Base-by-base conservation (phyloP, 2,797 vertebrate species). In the Siniperca undulata region DNA sequence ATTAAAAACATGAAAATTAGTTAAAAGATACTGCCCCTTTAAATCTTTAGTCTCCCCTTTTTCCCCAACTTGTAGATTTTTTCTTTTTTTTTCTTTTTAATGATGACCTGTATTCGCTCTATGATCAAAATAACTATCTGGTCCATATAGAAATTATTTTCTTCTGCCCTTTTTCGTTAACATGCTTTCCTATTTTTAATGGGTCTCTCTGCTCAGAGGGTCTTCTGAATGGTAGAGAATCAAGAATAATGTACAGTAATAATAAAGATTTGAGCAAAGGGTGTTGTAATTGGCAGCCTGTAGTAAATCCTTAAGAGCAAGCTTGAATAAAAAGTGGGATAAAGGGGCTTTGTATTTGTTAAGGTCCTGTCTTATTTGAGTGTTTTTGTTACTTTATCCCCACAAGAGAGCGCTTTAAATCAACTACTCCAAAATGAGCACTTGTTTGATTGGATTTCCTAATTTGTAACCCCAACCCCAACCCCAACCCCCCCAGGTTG, bases 11-110 rank as follows among this genome's bases (percentile, higher is more conserved):
- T 70, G 13, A 64, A 79, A 73, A 86, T 80, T 61, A 66, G 68
- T 92, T 92, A 92, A 93, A 94, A 93, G 92, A 88, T 87, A 91
- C 93, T 93, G 94, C 75, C 93, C 92, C 91, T 94, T 94, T 91
- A 91, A 95, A 93, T 94, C 91, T 85, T 83, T 71, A 59, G 77
- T 89, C 66, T 77, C 76, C 74, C 82, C 65, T 67, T 80, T 76
- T 87, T 68, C 60, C 88, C 79, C 76, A 76, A 81, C 80, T 85
- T 91, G 65, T 87, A 74, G 38, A 74, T 70, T 44, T 13, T 30
- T 44, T 14, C 3, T 44, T 10, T 30, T 77, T 70, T 67, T 68
- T 73, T 64, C 55, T 53, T 80, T 67, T 66, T 60, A 65, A 56
- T 74, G 11, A 80, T 78, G 61, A 88, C 83, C 82, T 85, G 46